Conservation (phyloP, 2,888 invertebrate genomes). For the Epinotia ramella region DNA sequence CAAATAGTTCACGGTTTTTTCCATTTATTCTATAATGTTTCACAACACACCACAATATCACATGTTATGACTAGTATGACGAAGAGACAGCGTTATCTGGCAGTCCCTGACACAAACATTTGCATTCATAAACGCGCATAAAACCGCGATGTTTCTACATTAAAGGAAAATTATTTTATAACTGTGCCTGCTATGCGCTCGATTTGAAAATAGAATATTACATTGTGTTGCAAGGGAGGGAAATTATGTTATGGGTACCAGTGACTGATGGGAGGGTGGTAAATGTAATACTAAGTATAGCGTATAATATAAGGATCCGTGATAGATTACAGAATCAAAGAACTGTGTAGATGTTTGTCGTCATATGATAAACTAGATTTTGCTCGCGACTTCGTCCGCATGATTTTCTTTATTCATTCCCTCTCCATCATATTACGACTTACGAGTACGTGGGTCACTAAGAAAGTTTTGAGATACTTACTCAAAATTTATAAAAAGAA, state of each 20-base stretch:
- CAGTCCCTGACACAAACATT: conserved; percentile 56
- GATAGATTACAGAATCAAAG: too few species aligned
- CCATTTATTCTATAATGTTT: not conserved
- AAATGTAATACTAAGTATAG: not conserved
- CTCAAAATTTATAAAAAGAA: too few species aligned
- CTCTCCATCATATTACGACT: too few species aligned
- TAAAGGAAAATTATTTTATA: conserved; percentile 54
- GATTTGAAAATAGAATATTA: conserved; percentile 10
- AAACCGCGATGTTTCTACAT: conserved; percentile 51
- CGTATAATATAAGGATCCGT: too few species aligned
- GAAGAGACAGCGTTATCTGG: conserved; percentile 51
- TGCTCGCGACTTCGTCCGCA: too few species aligned
- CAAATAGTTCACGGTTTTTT: not conserved
- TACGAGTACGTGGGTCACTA: too few species aligned
- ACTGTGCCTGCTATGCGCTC: conserved; percentile 18
- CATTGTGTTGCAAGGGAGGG: conserved; percentile 8
- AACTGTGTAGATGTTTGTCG: too few species aligned
- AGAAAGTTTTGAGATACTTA: too few species aligned
- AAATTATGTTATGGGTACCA: not conserved
- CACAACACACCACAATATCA: conserved; percentile 4
- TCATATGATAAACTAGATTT: too few species aligned
- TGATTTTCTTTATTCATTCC: too few species aligned
- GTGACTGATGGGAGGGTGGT: not conserved
- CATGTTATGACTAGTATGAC: conserved; percentile 11
- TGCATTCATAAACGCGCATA: conserved; percentile 51